phyloP scores from a whole-genome alignment of 2,113 vertebrate genomes.

The Equus quagga region DNA sequence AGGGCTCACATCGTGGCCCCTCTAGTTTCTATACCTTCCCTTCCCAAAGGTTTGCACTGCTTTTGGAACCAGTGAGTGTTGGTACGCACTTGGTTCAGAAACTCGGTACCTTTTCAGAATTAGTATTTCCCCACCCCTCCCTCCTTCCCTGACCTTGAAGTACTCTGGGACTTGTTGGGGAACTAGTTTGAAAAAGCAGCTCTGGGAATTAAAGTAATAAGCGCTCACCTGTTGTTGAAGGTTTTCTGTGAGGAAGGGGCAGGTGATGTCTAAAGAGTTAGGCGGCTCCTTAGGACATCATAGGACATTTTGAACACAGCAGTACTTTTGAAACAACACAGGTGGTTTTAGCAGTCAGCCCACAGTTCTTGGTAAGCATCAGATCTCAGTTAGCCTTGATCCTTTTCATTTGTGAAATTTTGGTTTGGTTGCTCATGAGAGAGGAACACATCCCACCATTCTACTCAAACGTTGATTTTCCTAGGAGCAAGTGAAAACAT shows the following conservation, averaged over 20 bases:
- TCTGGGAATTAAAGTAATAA: not conserved
- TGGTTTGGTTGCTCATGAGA: not conserved
- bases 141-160: not conserved
- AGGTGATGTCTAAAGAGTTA: not conserved
- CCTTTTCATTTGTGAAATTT: not conserved
- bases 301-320: not conserved
- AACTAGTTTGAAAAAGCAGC: not conserved
- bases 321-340: not conserved
- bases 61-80: constrained; percentile 82
- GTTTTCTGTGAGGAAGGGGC: not conserved
- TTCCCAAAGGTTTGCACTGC: constrained; percentile 82
- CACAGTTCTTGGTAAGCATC: not conserved
- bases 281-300: not conserved
- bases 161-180: too few species aligned
- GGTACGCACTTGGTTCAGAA: constrained; percentile 72
- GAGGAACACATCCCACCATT: not conserved
- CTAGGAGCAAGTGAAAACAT: not conserved
- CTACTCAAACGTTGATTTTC: not conserved
- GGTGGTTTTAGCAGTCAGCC: not conserved
- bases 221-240: not conserved
- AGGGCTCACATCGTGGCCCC: not conserved
- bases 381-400: not conserved
- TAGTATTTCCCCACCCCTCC: not conserved
- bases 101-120: not conserved
- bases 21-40: not conserved